Base-by-base conservation (phyloP, 2,797 vertebrate species). In the Glossophaga mutica region DNA sequence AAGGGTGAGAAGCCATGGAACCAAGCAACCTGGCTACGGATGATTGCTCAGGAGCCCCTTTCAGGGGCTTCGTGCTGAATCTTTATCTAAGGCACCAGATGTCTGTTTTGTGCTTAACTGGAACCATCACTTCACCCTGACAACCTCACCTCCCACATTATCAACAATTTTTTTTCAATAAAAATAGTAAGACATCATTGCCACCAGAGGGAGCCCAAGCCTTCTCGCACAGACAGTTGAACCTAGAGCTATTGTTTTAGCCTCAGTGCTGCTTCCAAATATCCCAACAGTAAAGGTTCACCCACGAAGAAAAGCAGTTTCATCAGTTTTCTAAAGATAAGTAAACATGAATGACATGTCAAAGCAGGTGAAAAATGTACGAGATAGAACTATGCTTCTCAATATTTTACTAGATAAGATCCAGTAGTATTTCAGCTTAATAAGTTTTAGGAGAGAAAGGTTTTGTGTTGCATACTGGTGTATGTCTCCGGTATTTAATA, bases 171-270 rank as follows among this genome's bases (percentile, higher is more conserved):
- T 65, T 62, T 65, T 65, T 65, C 52, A 91, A 37, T 79, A 74
- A 70, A 71, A 79, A 70, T 4, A 92, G 9, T 62, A 89, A 26
- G 74, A 65, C 34, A 46, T 24, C 34, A 15, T 24, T 6, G n/a
- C 97, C 98, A 97, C 94, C 94, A 98, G 98, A 97, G 98, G 98
- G 98, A 96, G 97, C 94, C 46, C 5, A 0, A 93, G 94, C 39
- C 87, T 89, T 52, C 94, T 65, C 4, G 0, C 55, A 18, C 70
- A 71, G 81, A 65, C 42, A 86, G 37, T 34, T 39, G 74, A 50
- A 90, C 48, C 89, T 79, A 16, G 48, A 89, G 82, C 34, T n/a
- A 73, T 12, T 67, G 67, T 90, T 79, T 68, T 24, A 44, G 32
- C 16, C 39, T 84, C 34, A 11, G 0, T 5, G 39, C 32, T 24